Base-by-base conservation (phyloP, 2,797 vertebrate species). In the Lacerta agilis region DNA sequence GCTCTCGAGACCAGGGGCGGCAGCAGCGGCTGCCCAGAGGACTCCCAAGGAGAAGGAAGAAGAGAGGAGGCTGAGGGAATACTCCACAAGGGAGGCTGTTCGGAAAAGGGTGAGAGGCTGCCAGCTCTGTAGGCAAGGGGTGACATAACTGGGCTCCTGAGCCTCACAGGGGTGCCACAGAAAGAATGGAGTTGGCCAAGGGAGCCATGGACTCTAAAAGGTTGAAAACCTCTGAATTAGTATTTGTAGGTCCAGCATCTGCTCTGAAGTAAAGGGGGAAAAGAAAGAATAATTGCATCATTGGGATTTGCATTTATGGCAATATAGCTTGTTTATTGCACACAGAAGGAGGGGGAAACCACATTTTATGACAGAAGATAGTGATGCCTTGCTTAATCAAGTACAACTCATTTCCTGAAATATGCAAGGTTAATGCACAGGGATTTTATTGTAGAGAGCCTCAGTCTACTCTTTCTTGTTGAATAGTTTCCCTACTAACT, bases 331-430 rank as follows among this genome's bases (percentile, higher is more conserved):
- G n/a, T 85, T 81, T 89, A 55, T n/a, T 38, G n/a, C 66, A 79
- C 41, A 55, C 66, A 33, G 49, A 75, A 20, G 23, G n/a, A 80
- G 1, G 17, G 18, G 10, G n/a, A 38, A 61, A 55, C 49, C 25
- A 41, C 20, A 27, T 45, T 89, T 49, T 38, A 38, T 38, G 33
- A 27, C 5, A 25, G 27, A 17, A 75, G 41, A 58, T 67, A n/a
- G 33, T 38, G 77, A 10, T 66, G 61, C 25, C 58, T 89, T 89
- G 6, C 49, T 85, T 75, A 81, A 75, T 85, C 72, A 85, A 41
- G n/a, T 73, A 27, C 78, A 85, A 13, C 61, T 89, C 43, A 67
- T 76, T 86, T 67, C 66, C 11, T 69, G 43, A 86, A 81, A 69
- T 76, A 76, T 41, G 43, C 61, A 75, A 43, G 69, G 33, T 66